Conservation (phyloP, 2,113 vertebrate genomes). For the Odocoileus hemionus region DNA sequence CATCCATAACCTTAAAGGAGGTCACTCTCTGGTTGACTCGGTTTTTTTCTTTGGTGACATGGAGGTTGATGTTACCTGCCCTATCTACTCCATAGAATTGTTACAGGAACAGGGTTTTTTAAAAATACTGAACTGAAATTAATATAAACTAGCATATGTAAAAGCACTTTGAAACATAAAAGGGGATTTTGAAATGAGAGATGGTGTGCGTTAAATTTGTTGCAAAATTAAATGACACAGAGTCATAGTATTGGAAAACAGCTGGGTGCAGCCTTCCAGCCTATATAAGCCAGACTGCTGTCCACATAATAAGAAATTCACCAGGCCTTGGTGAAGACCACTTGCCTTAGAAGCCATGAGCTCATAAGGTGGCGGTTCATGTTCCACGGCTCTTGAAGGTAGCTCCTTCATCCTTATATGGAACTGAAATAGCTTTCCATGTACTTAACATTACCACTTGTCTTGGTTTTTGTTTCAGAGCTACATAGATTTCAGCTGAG, state of each 20-base stretch:
- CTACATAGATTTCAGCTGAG: not conserved
- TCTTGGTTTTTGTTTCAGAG: not conserved
- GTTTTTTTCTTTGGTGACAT: not conserved
- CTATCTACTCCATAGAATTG: not conserved
- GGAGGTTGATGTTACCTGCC: not conserved
- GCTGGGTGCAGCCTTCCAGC: not conserved
- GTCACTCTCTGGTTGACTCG: not conserved
- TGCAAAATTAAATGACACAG: conserved; percentile 1
- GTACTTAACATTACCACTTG: not conserved
- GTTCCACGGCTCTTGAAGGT: not conserved
- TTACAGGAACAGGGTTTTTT: not conserved
- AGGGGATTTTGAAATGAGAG: conserved; percentile 40
- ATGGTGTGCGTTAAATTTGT: conserved; percentile 26
- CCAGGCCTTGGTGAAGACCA: not conserved
- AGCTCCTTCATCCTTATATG: not conserved
- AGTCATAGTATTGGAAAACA: conserved; percentile 20
- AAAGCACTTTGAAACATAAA: conserved; percentile 53
- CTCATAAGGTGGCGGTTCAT: not conserved
- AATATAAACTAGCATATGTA: conserved; percentile 12
- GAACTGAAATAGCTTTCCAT: not conserved
- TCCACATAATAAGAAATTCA: not conserved
- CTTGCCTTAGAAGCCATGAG: not conserved
- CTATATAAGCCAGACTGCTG: not conserved
- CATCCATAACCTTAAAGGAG: not conserved
- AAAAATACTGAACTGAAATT: not conserved